Conservation (phyloP, 1,140 invertebrate genomes). For the Aphaenogaster floridana region DNA sequence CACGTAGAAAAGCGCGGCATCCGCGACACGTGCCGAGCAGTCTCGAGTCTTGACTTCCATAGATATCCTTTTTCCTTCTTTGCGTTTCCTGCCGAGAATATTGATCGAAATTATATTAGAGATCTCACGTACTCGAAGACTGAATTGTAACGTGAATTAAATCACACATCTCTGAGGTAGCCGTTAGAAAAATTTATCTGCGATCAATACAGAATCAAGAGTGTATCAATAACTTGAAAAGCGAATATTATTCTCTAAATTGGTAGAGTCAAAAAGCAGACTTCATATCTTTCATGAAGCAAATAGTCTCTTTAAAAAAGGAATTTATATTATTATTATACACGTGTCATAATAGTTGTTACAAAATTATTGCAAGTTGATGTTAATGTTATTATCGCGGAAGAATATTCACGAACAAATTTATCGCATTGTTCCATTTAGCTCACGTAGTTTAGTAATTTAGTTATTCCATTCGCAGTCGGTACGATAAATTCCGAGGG, state of each 20-base stretch:
- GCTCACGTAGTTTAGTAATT: no score
- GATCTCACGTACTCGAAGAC: slow-evolving; percentile 44
- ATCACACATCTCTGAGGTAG: slow-evolving; percentile 10
- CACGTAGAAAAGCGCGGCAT: slow-evolving; percentile 59
- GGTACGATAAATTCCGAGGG: background rate
- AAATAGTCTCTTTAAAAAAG: background rate
- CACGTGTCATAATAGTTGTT: background rate
- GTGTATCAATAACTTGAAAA: background rate
- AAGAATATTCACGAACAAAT: background rate
- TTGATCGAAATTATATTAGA: slow-evolving; percentile 58
- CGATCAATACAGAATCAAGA: background rate
- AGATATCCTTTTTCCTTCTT: slow-evolving; percentile 8
- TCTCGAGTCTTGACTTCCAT: slow-evolving; percentile 39
- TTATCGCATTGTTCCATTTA: background rate
- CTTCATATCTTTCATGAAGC: background rate
- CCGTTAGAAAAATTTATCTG: slow-evolving; percentile 6
- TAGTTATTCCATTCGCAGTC: background rate
- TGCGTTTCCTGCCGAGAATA: slow-evolving; percentile 48
- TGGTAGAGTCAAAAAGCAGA: background rate
- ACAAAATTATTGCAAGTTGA: background rate
- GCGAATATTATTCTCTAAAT: background rate
- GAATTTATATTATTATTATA: background rate
- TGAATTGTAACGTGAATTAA: slow-evolving; percentile 35
- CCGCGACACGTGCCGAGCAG: slow-evolving; percentile 43
- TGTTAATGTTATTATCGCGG: background rate